These are phyloP conservation scores for Alviniconcha strummeri DNA, from an alignment of 2,888 invertebrate genomes.

Conservation along the genomic window DNA sequence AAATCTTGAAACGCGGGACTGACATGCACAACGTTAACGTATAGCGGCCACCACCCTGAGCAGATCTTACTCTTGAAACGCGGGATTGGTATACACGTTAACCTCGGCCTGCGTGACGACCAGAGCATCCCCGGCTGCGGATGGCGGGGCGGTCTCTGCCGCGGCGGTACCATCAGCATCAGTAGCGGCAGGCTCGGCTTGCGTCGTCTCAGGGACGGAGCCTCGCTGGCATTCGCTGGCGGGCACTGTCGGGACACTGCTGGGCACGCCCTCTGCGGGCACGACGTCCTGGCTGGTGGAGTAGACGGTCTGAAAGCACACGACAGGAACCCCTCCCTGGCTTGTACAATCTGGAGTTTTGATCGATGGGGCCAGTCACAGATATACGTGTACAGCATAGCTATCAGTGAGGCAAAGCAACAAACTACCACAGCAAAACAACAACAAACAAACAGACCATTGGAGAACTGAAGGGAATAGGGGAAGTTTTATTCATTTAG, in stretches of 20 bases:
- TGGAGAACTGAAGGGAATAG: too few relatives aligned
- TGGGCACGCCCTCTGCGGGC: slow-evolving; percentile 3
- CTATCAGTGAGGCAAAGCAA: too few relatives aligned
- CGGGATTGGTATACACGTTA: slow-evolving; percentile 37
- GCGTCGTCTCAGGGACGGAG: background rate
- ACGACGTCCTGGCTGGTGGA: slow-evolving; percentile 37
- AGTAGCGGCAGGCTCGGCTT: background rate
- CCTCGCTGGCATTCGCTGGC: background rate
- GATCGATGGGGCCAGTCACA: too few relatives aligned
- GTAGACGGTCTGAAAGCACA: slow-evolving; percentile 29
- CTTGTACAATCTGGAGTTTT: too few relatives aligned
- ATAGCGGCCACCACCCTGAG: background rate
- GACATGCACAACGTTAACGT: background rate
- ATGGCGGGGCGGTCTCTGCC: slow-evolving; percentile 9
- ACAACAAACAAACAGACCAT: too few relatives aligned
- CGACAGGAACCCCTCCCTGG: too few relatives aligned
- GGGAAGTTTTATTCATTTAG: too few relatives aligned
- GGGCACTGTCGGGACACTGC: slow-evolving; percentile 1
- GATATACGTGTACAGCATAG: too few relatives aligned
- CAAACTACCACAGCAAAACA: too few relatives aligned
- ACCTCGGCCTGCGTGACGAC: slow-evolving; percentile 42
- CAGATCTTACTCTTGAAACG: slow-evolving; percentile 35
- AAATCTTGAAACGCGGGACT: too few relatives aligned
- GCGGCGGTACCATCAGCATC: background rate
- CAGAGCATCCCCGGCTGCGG: slow-evolving; percentile 11